Conservation (phyloP, 2,113 vertebrate genomes). For the Phycodurus eques region DNA sequence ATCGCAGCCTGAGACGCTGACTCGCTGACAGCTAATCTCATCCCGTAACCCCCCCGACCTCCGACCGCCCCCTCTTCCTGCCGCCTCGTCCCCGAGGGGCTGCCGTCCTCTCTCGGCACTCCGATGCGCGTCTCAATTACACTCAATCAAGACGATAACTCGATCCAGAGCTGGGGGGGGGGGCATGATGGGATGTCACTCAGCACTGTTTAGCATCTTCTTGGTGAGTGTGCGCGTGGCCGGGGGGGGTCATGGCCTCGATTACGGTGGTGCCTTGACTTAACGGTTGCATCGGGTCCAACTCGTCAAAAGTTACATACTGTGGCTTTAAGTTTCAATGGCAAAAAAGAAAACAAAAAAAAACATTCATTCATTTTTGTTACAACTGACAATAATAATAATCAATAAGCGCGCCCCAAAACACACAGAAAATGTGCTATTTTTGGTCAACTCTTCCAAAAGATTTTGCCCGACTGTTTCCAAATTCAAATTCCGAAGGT, state of each 20-base stretch:
- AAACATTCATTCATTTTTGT: no score
- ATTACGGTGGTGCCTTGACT: neutral
- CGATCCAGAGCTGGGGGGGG: slow-evolving; percentile 57
- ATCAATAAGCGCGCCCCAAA: no score
- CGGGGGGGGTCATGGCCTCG: neutral
- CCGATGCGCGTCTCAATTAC: slow-evolving; percentile 67
- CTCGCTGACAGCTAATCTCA: slow-evolving; percentile 43
- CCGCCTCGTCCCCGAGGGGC: slow-evolving; percentile 40
- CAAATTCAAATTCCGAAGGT: no score
- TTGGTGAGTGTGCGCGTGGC: neutral
- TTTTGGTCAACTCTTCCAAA: no score
- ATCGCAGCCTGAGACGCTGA: slow-evolving; percentile 4
- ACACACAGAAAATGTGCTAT: no score
- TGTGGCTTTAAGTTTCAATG: no score
- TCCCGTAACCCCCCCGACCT: slow-evolving; percentile 21
- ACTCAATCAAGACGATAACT: slow-evolving; percentile 64
- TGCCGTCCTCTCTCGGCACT: slow-evolving; percentile 52
- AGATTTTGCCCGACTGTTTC: no score
- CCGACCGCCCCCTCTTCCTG: slow-evolving; percentile 18
- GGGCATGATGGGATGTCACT: slow-evolving; percentile 52
- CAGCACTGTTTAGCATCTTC: slow-evolving; percentile 22
- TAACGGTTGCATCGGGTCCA: neutral
- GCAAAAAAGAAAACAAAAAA: no score
- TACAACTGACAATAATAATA: no score
- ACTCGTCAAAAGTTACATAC: neutral